A percentile compares a stretch with the other conserved stretches of the same genome.
Evolutionary conservation across 2,888 invertebrate genomes (phyloP).

Genomic region (Abscondita cerata): DNA sequence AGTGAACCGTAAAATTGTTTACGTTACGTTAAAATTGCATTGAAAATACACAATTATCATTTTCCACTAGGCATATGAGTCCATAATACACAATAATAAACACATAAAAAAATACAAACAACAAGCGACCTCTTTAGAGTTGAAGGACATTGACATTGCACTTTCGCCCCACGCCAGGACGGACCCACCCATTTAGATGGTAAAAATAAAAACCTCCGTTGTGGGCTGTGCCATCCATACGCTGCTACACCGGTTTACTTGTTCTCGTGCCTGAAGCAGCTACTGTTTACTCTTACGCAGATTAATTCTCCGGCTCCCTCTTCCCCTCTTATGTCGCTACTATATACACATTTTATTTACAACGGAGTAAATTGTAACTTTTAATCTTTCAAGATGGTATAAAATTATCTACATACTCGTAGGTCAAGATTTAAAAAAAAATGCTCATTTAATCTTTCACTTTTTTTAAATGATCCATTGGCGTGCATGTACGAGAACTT

Average conservation of each 20-base stretch:
- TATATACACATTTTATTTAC: constrained; percentile 11
- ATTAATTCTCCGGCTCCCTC: constrained; percentile 7
- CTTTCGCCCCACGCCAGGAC: constrained; percentile 29
- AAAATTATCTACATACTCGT: constrained; percentile 5
- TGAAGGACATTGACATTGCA: constrained; percentile 31
- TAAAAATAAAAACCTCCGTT: constrained; percentile 31
- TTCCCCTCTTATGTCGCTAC: constrained; percentile 4
- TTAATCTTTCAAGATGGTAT: constrained; percentile 10
- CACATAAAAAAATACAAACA: constrained; percentile 5
- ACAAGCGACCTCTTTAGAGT: constrained; percentile 20
- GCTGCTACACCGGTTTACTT: constrained; percentile 29
- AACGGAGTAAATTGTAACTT: constrained; percentile 6
- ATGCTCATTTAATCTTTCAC: background rate
- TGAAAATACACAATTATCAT: no score
- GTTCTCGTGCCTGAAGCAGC: constrained; percentile 33
- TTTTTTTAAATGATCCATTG: no score
- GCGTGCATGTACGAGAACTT: no score
- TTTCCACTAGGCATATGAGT: no score
- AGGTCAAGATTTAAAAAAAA: constrained; percentile 3
- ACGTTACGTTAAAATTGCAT: no score
- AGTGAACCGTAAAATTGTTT: no score
- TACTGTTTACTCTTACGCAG: constrained; percentile 33
- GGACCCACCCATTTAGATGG: constrained; percentile 29
- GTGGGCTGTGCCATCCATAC: constrained; percentile 20
- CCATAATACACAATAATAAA: no score